A percentile compares a stretch with the other conserved stretches of the same genome.
Evolutionary conservation across 2,113 vertebrate species (phyloP).

Genomic region (Chitala chitala): DNA sequence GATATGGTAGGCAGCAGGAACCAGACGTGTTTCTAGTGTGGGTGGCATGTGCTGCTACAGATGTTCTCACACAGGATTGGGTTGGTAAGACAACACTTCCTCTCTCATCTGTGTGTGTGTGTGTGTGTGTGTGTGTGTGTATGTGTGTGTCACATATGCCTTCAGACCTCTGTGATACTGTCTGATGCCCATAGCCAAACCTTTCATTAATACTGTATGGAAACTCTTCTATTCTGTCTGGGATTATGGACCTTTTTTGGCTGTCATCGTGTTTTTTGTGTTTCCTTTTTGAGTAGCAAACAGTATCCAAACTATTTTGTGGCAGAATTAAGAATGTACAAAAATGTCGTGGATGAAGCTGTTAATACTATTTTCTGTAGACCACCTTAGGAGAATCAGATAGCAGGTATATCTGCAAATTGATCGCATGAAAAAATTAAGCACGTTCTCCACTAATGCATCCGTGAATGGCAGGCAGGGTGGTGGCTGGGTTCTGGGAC

Average conservation of each 20-base stretch:
- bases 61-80: slow-evolving; percentile 39
- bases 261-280: too few species aligned
- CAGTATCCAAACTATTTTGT: too few species aligned
- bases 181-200: too few species aligned
- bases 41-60: slow-evolving; percentile 31
- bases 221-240: too few species aligned
- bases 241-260: too few species aligned
- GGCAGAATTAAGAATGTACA: too few species aligned
- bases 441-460: slow-evolving; percentile 38
- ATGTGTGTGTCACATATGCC: neutral
- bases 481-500: slow-evolving; percentile 17
- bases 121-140: too few species aligned
- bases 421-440: slow-evolving; percentile 27
- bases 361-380: slow-evolving; percentile 20
- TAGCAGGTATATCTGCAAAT: slow-evolving; percentile 46
- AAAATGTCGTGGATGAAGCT: neutral
- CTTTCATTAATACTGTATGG: too few species aligned
- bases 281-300: too few species aligned
- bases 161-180: too few species aligned
- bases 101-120: too few species aligned
- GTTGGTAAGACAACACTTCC: too few species aligned
- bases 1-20: slow-evolving; percentile 38
- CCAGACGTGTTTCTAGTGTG: slow-evolving; percentile 38
- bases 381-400: slow-evolving; percentile 56
- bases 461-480: slow-evolving; percentile 29